A percentile compares a stretch with the other conserved stretches of the same genome.
phyloP scores from a whole-genome alignment of 1,140 invertebrate species.

The Lepidotrigona ventralis region DNA sequence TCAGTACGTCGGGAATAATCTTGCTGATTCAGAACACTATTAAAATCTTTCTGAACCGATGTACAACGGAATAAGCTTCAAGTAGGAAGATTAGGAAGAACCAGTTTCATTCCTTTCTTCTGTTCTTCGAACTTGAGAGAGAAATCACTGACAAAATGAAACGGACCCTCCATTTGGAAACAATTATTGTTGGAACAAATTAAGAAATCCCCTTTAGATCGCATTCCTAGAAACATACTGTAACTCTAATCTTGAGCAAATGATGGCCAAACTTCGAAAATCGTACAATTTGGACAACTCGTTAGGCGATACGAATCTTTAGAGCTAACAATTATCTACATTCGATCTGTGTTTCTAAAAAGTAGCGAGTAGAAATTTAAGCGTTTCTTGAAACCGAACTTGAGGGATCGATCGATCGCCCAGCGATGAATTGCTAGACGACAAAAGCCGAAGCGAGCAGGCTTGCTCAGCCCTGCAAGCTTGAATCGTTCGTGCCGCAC shows the following conservation, averaged over 20 bases:
- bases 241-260: not conserved
- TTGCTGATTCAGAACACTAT: not conserved
- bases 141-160: not conserved
- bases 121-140: not conserved
- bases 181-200: not conserved
- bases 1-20: not conserved
- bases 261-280: constrained; percentile 7
- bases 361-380: not conserved
- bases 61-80: not conserved
- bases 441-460: not conserved
- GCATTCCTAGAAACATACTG: not conserved
- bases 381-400: not conserved
- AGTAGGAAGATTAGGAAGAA: not conserved
- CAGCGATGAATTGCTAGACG: not conserved
- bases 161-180: constrained; percentile 7
- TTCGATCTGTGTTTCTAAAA: not conserved
- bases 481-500: constrained; percentile 34
- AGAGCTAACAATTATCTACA: not conserved
- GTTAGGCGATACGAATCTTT: constrained; percentile 4
- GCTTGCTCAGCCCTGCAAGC: not conserved
- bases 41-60: not conserved
- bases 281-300: not conserved
- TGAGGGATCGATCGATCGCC: constrained; percentile 10
- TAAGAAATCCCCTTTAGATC: not conserved
- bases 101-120: not conserved